Conservation (phyloP, 2,797 vertebrate species). For the Rhynchotus rufescens region DNA sequence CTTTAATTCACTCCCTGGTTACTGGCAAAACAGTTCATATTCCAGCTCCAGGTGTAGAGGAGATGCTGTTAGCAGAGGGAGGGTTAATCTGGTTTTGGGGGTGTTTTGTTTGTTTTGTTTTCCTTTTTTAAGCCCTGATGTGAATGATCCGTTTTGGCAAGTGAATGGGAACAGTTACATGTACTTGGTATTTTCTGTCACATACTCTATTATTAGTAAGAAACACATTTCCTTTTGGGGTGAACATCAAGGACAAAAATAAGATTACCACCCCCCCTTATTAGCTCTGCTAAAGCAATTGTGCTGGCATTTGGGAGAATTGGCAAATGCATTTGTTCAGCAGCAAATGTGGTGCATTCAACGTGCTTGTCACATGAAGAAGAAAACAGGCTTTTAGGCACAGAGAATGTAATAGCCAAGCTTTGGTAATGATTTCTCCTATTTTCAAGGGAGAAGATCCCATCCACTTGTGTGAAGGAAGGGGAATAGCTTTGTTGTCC, state of each 20-base stretch:
- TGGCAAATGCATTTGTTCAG: constrained; percentile 66
- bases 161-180: constrained; percentile 72
- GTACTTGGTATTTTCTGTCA: constrained; percentile 73
- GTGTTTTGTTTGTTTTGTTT: constrained; percentile 30
- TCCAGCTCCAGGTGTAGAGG: background rate
- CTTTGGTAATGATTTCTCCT: constrained; percentile 48
- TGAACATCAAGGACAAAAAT: constrained; percentile 78
- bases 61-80: background rate
- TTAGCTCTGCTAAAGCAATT: constrained; percentile 67
- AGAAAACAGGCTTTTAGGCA: constrained; percentile 48
- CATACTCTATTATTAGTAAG: constrained; percentile 76
- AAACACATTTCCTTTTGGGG: constrained; percentile 80
- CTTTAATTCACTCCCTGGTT: background rate
- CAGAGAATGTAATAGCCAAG: constrained; percentile 21
- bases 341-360: constrained; percentile 54
- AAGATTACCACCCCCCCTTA: constrained; percentile 68
- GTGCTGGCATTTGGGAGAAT: constrained; percentile 62
- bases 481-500: constrained; percentile 24
- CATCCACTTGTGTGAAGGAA: background rate
- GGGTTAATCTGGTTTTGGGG: constrained; percentile 61
- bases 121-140: constrained; percentile 43
- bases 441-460: constrained; percentile 26
- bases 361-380: constrained; percentile 52
- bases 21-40: background rate
- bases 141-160: constrained; percentile 72